phyloP scores from a whole-genome alignment of 2,888 invertebrate species.

The Apotomis capreana region DNA sequence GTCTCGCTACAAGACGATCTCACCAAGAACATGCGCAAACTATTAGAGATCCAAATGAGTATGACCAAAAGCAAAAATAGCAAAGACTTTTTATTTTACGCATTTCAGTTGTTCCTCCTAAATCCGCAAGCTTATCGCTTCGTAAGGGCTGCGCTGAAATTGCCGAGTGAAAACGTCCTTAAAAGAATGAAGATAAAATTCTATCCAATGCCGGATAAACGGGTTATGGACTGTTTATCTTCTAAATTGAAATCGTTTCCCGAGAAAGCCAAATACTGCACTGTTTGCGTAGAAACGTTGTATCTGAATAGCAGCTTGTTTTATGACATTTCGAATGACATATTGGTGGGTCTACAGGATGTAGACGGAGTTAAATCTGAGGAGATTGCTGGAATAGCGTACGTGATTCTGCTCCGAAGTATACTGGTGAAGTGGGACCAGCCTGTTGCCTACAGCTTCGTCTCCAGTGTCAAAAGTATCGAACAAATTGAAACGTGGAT shows the following conservation, averaged over 20 bases:
- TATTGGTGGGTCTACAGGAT: conserved; percentile 23
- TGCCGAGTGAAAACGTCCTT: conserved; percentile 11
- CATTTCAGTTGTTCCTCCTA: conserved; percentile 21
- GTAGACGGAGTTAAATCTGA: conserved; percentile 10
- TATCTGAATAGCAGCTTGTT: conserved; percentile 8
- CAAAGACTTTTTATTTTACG: conserved; percentile 18
- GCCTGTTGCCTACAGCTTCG: conserved; percentile 23
- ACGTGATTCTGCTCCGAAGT: conserved; percentile 20
- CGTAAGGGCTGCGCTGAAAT: conserved; percentile 6
- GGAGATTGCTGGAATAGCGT: conserved; percentile 9
- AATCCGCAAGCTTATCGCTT: conserved; percentile 26
- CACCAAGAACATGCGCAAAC: conserved; percentile 11
- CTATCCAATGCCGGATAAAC: conserved; percentile 8
- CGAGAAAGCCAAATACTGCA: conserved; percentile 30
- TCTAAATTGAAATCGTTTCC: conserved; percentile 29
- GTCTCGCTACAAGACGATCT: conserved; percentile 4
- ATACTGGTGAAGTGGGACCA: conserved; percentile 29
- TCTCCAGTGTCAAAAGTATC: neutral
- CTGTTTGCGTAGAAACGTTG: conserved; percentile 16
- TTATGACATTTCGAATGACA: conserved; percentile 24
- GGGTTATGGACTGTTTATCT: conserved; percentile 14
- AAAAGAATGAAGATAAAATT: conserved; percentile 20
- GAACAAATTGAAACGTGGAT: conserved; percentile 23
- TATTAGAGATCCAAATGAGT: conserved; percentile 3
- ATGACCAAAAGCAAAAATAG: conserved; percentile 1